Evolutionary conservation across 2,113 vertebrate genomes (phyloP).

Genomic region (Scomber colias): DNA sequence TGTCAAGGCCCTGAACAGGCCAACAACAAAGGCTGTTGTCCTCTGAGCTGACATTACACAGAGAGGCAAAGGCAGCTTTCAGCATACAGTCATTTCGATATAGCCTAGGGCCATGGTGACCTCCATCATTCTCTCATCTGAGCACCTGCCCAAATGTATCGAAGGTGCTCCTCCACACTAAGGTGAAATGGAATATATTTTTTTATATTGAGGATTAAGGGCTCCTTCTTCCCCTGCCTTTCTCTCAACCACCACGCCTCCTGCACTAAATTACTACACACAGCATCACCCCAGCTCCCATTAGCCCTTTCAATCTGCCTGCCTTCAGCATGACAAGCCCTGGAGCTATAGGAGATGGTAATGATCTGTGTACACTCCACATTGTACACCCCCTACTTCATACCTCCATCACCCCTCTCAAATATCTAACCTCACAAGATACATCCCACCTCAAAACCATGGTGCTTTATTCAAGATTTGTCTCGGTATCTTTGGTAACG

Average conservation of each 20-base stretch:
- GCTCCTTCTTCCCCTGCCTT: constrained; percentile 31
- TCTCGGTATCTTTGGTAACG: constrained; percentile 56
- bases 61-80: constrained; percentile 39
- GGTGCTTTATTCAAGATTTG: constrained; percentile 42
- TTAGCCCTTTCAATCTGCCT: constrained; percentile 84
- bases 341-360: constrained; percentile 78
- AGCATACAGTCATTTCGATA: constrained; percentile 61
- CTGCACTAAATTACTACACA: constrained; percentile 81
- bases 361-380: constrained; percentile 74
- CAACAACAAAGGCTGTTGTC: constrained; percentile 69
- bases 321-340: constrained; percentile 83
- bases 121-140: constrained; percentile 70
- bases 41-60: constrained; percentile 48
- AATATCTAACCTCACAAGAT: constrained; percentile 47
- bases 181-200: constrained; percentile 73
- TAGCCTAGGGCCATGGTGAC: constrained; percentile 59
- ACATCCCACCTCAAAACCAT: constrained; percentile 49
- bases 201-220: constrained; percentile 75
- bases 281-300: constrained; percentile 81
- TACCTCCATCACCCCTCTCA: constrained; percentile 44
- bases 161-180: constrained; percentile 60
- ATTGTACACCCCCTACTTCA: constrained; percentile 12
- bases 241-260: constrained; percentile 68
- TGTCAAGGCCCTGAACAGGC: constrained; percentile 66
- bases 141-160: constrained; percentile 72